These are phyloP conservation scores for Teleogryllus oceanicus DNA, from an alignment of 2,888 invertebrate genomes.

Conservation along the genomic window DNA sequence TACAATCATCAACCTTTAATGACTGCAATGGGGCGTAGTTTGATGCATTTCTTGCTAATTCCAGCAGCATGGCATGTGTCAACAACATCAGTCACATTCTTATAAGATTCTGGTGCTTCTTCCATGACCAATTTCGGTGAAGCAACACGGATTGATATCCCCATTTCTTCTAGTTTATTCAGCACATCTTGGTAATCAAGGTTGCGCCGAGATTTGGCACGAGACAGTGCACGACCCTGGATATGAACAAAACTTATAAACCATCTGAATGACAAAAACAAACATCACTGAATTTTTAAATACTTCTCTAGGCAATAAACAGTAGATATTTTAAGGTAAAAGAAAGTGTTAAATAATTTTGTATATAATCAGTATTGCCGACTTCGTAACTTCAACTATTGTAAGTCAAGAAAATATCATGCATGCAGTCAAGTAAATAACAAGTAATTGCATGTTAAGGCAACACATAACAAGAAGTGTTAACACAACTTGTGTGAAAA, in stretches of 20 bases:
- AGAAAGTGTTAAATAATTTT: too few species aligned
- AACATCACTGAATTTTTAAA: too few species aligned
- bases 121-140: constrained; percentile 99
- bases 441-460: background rate
- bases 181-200: constrained; percentile 91
- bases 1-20: constrained; percentile 78
- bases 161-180: constrained; percentile 73
- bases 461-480: constrained; percentile 20
- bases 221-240: constrained; percentile 91
- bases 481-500: background rate
- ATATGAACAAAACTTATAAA: constrained; percentile 32
- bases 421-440: too few species aligned
- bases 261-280: too few species aligned
- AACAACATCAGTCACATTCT: constrained; percentile 99
- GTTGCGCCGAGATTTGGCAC: constrained; percentile 95
- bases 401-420: too few species aligned
- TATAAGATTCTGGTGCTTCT: constrained; percentile 98
- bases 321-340: too few species aligned
- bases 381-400: too few species aligned
- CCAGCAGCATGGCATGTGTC: constrained; percentile 97
- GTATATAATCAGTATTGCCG: too few species aligned
- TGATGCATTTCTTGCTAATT: constrained; percentile 94
- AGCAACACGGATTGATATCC: constrained; percentile 94
- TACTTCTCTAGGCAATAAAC: too few species aligned
- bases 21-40: constrained; percentile 95